A percentile compares a stretch with the other conserved stretches of the same genome.
Conservation (phyloP, 2,113 vertebrate genomes). For the Myocastor coypus region DNA sequence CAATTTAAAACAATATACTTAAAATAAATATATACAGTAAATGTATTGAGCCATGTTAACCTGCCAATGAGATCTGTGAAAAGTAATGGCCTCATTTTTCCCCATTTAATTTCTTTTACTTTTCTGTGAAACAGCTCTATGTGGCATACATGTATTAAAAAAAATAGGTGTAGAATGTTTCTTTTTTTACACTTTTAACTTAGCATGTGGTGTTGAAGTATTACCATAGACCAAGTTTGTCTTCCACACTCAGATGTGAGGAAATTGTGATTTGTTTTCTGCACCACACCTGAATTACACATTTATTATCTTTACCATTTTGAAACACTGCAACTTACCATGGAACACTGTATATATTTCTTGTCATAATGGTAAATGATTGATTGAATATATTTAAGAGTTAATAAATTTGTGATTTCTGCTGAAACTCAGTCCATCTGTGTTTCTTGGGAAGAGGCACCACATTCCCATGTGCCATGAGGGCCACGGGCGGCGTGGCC, state of each 20-base stretch:
- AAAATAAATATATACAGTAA: slow-evolving; percentile 88
- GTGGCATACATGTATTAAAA: slow-evolving; percentile 88
- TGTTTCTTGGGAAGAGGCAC: slow-evolving; percentile 52
- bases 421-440: slow-evolving; percentile 84
- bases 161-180: slow-evolving; percentile 81
- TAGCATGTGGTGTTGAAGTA: slow-evolving; percentile 89
- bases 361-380: slow-evolving; percentile 91
- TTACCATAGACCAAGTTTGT: slow-evolving; percentile 88
- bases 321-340: slow-evolving; percentile 89
- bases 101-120: slow-evolving; percentile 78
- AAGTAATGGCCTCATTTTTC: slow-evolving; percentile 84
- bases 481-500: background rate
- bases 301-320: slow-evolving; percentile 85
- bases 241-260: slow-evolving; percentile 86
- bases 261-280: slow-evolving; percentile 87
- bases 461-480: too few relatives aligned
- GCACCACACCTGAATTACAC: slow-evolving; percentile 84
- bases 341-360: slow-evolving; percentile 91
- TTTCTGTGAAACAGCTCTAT: slow-evolving; percentile 85
- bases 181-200: slow-evolving; percentile 85
- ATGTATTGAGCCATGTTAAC: slow-evolving; percentile 91
- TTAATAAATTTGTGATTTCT: slow-evolving; percentile 96
- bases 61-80: slow-evolving; percentile 91
- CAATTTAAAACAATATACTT: slow-evolving; percentile 87
- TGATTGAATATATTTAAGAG: slow-evolving; percentile 92